These are phyloP conservation scores for Grapholita molesta DNA, from an alignment of 1,140 invertebrate genomes.

Conservation along the genomic window DNA sequence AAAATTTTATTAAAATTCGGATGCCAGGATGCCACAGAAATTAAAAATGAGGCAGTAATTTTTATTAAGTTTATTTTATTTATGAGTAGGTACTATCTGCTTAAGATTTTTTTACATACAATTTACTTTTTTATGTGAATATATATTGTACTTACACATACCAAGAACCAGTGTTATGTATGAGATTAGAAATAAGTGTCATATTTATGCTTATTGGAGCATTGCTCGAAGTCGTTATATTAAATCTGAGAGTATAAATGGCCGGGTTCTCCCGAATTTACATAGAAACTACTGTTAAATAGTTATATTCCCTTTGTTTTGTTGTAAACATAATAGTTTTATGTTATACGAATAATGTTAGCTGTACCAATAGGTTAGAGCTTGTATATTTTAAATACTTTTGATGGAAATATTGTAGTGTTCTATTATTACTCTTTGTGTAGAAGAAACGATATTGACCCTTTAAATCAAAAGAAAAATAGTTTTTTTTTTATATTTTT, in stretches of 20 bases:
- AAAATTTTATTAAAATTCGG: background rate
- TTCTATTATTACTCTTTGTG: too few species aligned
- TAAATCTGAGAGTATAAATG: conserved; percentile 10
- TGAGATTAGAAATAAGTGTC: conserved; percentile 1
- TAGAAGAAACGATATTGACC: too few species aligned
- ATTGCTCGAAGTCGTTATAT: conserved; percentile 1
- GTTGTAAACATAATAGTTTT: background rate
- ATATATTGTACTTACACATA: background rate
- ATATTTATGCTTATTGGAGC: background rate
- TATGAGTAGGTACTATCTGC: too few species aligned
- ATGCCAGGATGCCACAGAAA: too few species aligned
- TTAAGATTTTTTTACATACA: background rate
- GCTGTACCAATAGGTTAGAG: too few species aligned
- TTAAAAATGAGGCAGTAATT: too few species aligned
- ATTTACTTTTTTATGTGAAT: background rate
- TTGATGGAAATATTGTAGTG: too few species aligned
- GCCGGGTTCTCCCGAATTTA: background rate
- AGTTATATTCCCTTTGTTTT: conserved; percentile 11
- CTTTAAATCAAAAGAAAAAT: too few species aligned
- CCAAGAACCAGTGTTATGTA: background rate
- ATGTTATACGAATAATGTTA: background rate
- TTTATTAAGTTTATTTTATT: too few species aligned
- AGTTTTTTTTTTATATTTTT: too few species aligned
- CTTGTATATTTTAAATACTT: too few species aligned
- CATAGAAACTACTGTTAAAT: conserved; percentile 1